phyloP scores from a whole-genome alignment of 2,888 invertebrate genomes.

The Tipula confusa region DNA sequence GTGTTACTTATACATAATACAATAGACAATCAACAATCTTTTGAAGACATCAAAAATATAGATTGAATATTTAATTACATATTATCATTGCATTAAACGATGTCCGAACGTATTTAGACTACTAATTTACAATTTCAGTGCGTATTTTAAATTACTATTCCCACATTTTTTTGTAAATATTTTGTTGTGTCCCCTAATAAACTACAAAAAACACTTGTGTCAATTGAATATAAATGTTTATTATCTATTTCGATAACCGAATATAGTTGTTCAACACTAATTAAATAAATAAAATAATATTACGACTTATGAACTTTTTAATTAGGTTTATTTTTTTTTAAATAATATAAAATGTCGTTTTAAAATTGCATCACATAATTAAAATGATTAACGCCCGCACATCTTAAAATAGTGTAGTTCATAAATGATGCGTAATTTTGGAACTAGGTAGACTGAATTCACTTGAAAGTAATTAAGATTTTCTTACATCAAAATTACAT shows the following conservation, averaged over 20 bases:
- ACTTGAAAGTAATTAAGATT: too few species aligned
- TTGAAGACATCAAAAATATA: not conserved
- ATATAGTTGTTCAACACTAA: not conserved
- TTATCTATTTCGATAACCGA: not conserved
- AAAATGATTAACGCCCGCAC: not conserved
- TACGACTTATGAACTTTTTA: not conserved
- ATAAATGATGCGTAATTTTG: too few species aligned
- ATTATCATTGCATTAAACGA: not conserved
- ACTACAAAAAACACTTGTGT: not conserved
- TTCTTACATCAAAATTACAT: too few species aligned
- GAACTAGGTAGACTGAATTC: too few species aligned
- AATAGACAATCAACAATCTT: not conserved
- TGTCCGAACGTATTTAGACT: not conserved
- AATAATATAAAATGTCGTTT: not conserved
- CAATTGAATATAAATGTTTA: not conserved
- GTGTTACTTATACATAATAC: too few species aligned
- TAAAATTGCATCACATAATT: not conserved
- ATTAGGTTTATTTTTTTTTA: not conserved
- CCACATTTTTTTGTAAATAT: not conserved
- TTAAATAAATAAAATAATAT: not conserved
- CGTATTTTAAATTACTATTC: not conserved
- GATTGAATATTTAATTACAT: not conserved
- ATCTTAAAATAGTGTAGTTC: not conserved
- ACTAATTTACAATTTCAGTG: not conserved
- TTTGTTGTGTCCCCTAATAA: not conserved